Conservation (phyloP, 2,113 vertebrate species). For the Columbina picui region DNA sequence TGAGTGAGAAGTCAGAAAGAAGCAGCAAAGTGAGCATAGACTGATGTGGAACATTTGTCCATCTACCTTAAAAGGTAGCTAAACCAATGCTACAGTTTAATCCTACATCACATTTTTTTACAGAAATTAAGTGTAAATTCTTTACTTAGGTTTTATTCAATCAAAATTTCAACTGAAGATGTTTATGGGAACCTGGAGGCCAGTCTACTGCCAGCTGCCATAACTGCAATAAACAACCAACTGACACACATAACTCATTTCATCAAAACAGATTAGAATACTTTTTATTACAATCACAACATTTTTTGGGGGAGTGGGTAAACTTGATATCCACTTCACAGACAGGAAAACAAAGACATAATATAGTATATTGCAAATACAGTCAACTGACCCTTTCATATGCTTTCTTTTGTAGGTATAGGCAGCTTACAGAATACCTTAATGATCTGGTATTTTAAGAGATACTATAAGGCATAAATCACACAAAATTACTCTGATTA, state of each 20-base stretch:
- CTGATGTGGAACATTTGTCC: background rate
- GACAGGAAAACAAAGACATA: background rate
- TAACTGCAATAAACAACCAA: background rate
- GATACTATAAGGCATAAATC: background rate
- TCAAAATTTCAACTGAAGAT: background rate
- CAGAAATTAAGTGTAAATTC: background rate
- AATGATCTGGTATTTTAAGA: background rate
- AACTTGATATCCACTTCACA: background rate
- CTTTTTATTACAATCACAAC: background rate
- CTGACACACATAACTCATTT: background rate
- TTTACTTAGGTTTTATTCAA: background rate
- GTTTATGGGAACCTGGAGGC: background rate
- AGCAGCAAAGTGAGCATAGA: background rate
- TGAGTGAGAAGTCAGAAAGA: background rate
- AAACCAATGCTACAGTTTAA: background rate
- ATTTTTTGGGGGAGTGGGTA: background rate
- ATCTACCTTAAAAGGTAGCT: background rate
- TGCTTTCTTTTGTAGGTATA: background rate
- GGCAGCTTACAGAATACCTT: background rate
- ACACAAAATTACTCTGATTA: background rate
- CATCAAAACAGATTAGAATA: background rate
- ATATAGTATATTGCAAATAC: background rate
- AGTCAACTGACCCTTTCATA: background rate
- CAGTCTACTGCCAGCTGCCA: background rate
- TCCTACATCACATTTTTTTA: background rate